These are phyloP conservation scores for Xerus inauris DNA, from an alignment of 2,113 vertebrate genomes.

Conservation along the genomic window DNA sequence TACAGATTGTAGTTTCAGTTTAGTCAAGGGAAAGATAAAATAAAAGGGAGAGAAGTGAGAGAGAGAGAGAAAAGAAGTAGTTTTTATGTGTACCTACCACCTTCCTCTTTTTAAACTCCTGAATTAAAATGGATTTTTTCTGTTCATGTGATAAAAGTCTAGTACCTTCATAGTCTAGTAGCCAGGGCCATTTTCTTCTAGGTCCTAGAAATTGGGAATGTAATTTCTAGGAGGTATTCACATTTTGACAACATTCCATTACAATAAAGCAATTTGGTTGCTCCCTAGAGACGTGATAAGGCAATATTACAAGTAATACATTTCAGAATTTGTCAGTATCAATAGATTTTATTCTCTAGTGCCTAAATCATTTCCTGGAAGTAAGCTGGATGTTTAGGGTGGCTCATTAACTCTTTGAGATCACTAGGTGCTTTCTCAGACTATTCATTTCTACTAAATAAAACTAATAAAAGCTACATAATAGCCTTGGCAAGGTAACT, in stretches of 20 bases:
- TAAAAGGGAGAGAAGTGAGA: fast-evolving
- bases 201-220: slow-evolving; percentile 53
- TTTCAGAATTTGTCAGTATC: slow-evolving; percentile 76
- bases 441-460: slow-evolving; percentile 41
- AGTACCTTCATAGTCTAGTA: background rate
- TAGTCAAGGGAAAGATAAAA: background rate
- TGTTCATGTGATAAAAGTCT: background rate
- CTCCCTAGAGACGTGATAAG: slow-evolving; percentile 75
- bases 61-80: background rate
- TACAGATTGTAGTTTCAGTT: background rate
- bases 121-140: slow-evolving; percentile 46
- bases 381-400: slow-evolving; percentile 46
- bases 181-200: slow-evolving; percentile 34
- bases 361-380: slow-evolving; percentile 53
- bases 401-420: slow-evolving; percentile 63
- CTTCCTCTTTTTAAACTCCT: background rate
- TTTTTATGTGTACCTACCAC: background rate
- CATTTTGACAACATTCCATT: slow-evolving; percentile 78
- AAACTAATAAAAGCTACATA: slow-evolving; percentile 29
- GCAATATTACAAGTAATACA: slow-evolving; percentile 51
- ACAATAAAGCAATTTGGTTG: slow-evolving; percentile 76
- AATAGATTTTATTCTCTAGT: slow-evolving; percentile 65
- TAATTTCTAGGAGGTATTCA: slow-evolving; percentile 74
- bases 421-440: slow-evolving; percentile 25
- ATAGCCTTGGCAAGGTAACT: background rate